These are phyloP conservation scores for Tetragonisca angustula DNA, from an alignment of 2,888 invertebrate genomes.

Conservation along the genomic window DNA sequence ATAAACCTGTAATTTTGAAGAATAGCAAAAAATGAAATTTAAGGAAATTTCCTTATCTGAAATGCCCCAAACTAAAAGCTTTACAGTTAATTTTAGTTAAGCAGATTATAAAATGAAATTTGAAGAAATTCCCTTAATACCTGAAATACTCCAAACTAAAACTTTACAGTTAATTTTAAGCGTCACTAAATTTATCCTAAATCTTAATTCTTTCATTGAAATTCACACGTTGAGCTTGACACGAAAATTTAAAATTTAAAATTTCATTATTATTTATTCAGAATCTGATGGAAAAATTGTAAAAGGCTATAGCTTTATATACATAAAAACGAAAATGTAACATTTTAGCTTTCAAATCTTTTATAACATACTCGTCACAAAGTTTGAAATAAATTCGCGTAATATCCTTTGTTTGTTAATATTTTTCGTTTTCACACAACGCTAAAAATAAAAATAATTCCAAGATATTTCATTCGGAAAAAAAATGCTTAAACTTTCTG, in stretches of 20 bases:
- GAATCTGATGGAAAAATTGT: too few species aligned
- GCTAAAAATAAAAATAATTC: not conserved
- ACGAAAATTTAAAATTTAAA: not conserved
- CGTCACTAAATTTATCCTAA: too few species aligned
- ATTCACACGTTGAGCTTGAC: too few species aligned
- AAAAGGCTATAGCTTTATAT: too few species aligned
- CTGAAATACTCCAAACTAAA: too few species aligned
- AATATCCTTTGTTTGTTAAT: too few species aligned
- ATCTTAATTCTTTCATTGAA: too few species aligned
- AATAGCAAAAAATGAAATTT: not conserved
- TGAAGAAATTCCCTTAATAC: not conserved
- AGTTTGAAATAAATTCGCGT: not conserved
- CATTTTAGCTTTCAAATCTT: not conserved
- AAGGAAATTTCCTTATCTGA: not conserved
- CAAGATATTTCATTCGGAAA: not conserved
- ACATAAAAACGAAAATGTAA: not conserved
- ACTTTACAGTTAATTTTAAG: too few species aligned
- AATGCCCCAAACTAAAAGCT: not conserved
- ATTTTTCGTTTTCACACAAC: too few species aligned
- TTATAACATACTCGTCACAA: not conserved
- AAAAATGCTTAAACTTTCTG: not conserved
- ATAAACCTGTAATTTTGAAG: not conserved
- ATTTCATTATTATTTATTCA: not conserved
- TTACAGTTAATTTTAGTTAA: not conserved
- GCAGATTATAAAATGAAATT: not conserved